phyloP scores from a whole-genome alignment of 1,140 invertebrate genomes.

The Meteorus sp. region DNA sequence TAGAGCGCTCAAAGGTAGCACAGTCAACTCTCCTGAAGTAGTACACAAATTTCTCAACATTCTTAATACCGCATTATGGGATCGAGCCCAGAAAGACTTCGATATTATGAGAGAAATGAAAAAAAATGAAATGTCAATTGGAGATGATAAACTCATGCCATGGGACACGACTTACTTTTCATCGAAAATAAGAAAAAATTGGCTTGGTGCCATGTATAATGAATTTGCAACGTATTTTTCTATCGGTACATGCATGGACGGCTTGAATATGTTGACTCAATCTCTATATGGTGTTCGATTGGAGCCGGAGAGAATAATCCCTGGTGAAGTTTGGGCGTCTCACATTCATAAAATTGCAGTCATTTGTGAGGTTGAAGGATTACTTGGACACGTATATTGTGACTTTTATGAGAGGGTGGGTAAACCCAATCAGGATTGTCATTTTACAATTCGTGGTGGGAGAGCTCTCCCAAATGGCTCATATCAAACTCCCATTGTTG shows the following conservation, averaged over 20 bases:
- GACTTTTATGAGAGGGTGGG: slow-evolving; percentile 90
- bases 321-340: slow-evolving; percentile 81
- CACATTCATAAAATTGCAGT: slow-evolving; percentile 90
- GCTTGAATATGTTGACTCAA: slow-evolving; percentile 82
- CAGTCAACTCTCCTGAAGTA: slow-evolving; percentile 78
- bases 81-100: slow-evolving; percentile 71
- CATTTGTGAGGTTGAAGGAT: slow-evolving; percentile 73
- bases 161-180: slow-evolving; percentile 89
- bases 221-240: slow-evolving; percentile 91
- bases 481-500: slow-evolving; percentile 92
- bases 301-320: slow-evolving; percentile 63
- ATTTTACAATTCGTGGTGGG: slow-evolving; percentile 96
- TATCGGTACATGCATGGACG: slow-evolving; percentile 94
- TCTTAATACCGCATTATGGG: slow-evolving; percentile 70
- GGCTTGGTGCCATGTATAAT: slow-evolving; percentile 66
- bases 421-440: slow-evolving; percentile 97
- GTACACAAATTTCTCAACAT: slow-evolving; percentile 80
- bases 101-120: slow-evolving; percentile 77
- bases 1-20: slow-evolving; percentile 84
- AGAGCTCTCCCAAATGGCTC: slow-evolving; percentile 76
- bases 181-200: slow-evolving; percentile 69
- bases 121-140: slow-evolving; percentile 55
- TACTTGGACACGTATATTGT: slow-evolving; percentile 95
- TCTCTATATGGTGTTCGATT: slow-evolving; percentile 80
- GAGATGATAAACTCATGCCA: slow-evolving; percentile 62